These are phyloP conservation scores for Cheilosia scutellata DNA, from an alignment of 2,888 invertebrate species.

Conservation along the genomic window DNA sequence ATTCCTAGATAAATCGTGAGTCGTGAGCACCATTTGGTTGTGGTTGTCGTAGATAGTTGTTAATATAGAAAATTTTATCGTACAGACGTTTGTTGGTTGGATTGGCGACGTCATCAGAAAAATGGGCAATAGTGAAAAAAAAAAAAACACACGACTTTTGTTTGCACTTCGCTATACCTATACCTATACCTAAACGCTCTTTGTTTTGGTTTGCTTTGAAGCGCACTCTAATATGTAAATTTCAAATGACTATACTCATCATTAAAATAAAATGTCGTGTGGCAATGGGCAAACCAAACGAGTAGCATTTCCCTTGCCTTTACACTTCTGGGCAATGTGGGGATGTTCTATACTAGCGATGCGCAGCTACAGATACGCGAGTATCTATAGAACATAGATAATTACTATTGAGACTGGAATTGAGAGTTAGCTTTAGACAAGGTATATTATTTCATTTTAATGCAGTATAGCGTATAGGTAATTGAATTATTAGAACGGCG, in stretches of 20 bases:
- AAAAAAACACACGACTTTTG: constrained; percentile 15
- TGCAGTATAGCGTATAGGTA: constrained; percentile 21
- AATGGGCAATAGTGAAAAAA: constrained; percentile 1
- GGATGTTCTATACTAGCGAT: constrained; percentile 4
- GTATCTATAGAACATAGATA: constrained; percentile 1
- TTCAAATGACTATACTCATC: constrained; percentile 69
- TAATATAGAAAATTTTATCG: constrained; percentile 57
- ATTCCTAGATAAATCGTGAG: constrained; percentile 55
- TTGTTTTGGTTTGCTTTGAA: constrained; percentile 56
- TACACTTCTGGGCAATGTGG: background rate
- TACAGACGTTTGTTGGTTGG: constrained; percentile 9
- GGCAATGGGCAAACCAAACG: constrained; percentile 58
- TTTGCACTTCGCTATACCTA: constrained; percentile 50
- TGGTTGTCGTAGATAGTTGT: constrained; percentile 25
- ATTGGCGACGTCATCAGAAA: constrained; percentile 58
- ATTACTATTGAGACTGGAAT: constrained; percentile 33
- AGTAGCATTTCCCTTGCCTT: constrained; percentile 57
- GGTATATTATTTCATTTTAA: constrained; percentile 22
- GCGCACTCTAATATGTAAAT: constrained; percentile 52
- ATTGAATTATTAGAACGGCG: constrained; percentile 63
- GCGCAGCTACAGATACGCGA: constrained; percentile 3
- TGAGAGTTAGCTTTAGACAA: background rate
- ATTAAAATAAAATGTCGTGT: constrained; percentile 67
- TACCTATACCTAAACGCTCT: constrained; percentile 18
- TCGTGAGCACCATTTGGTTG: constrained; percentile 38